Evolutionary conservation across 2,113 vertebrate species (phyloP).

Genomic region (Zosterops hypoxanthus): DNA sequence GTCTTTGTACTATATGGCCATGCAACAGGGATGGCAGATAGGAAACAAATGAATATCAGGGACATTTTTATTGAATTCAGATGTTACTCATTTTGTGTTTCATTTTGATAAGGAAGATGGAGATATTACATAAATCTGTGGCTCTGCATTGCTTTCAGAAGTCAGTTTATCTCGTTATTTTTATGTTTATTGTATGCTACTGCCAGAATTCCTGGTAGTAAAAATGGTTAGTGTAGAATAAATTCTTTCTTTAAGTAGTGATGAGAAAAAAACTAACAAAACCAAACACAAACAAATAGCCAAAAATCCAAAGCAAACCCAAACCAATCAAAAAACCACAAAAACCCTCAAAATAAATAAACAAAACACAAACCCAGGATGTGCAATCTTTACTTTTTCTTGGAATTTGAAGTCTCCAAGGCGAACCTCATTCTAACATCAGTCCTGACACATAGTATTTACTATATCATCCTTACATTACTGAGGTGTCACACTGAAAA

Average conservation of each 20-base stretch:
- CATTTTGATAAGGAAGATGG: background rate
- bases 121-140: background rate
- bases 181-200: background rate
- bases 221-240: background rate
- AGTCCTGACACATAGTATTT: background rate
- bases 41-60: background rate
- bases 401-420: background rate
- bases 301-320: background rate
- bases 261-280: background rate
- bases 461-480: background rate
- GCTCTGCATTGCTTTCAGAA: background rate
- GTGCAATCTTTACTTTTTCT: background rate
- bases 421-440: background rate
- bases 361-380: background rate
- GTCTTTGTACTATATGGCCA: background rate
- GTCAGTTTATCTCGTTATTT: background rate
- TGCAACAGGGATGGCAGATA: accelerated
- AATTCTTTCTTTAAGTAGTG: background rate
- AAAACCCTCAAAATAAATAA: background rate
- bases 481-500: background rate
- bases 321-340: background rate
- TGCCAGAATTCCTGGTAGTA: background rate
- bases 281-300: background rate
- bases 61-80: background rate
- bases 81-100: background rate